A percentile compares a stretch with the other conserved stretches of the same genome.
Conservation (phyloP, 2,888 invertebrate genomes). For the Aricia artaxerxes region DNA sequence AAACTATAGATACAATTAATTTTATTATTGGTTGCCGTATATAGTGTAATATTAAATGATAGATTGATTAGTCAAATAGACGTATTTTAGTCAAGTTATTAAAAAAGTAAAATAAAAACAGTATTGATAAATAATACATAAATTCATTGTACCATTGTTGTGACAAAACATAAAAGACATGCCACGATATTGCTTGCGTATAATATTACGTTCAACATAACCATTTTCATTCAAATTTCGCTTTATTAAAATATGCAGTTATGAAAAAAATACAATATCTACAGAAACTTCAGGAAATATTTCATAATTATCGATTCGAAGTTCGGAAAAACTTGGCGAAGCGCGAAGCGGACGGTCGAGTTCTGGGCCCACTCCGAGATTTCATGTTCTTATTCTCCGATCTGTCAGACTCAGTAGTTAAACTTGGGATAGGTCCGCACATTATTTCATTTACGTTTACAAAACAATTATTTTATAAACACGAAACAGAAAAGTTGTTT, state of each 20-base stretch:
- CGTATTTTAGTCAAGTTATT: too few species aligned
- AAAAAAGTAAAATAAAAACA: too few species aligned
- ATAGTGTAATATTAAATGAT: too few species aligned
- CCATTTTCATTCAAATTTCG: not conserved
- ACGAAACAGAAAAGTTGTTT: too few species aligned
- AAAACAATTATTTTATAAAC: not conserved
- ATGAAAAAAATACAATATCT: not conserved
- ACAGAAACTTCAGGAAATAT: not conserved
- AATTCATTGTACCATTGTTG: too few species aligned
- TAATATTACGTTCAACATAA: not conserved
- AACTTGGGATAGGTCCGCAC: not conserved
- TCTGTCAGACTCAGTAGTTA: conserved; percentile 16
- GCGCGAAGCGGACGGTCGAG: not conserved
- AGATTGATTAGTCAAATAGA: too few species aligned
- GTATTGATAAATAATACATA: too few species aligned
- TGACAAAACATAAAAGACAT: not conserved
- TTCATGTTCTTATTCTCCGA: not conserved
- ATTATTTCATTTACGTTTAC: not conserved
- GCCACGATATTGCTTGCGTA: not conserved
- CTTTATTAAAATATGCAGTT: not conserved
- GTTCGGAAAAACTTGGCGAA: conserved; percentile 1
- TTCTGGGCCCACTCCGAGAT: not conserved
- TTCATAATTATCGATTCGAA: conserved; percentile 21
- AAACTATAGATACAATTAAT: too few species aligned
- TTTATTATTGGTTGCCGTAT: too few species aligned